Evolutionary conservation across 23 tunicate genomes (phyloP).

Genomic region (Phallusia fumigata): DNA sequence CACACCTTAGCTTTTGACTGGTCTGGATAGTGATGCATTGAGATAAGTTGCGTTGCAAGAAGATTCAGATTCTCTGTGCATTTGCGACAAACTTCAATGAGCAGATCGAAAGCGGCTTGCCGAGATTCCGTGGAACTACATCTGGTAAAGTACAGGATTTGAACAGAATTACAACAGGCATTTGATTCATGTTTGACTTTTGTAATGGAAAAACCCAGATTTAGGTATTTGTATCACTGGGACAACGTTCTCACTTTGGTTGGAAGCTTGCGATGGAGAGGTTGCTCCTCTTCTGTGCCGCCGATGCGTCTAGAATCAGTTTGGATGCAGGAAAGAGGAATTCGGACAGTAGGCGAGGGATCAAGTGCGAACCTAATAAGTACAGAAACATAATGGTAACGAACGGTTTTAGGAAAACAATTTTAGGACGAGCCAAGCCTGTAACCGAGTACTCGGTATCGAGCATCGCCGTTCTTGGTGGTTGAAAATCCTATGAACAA

Average conservation of each 20-base stretch:
- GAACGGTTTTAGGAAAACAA: no score
- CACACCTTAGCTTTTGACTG: constrained; percentile 66
- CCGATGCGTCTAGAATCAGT: constrained; percentile 50
- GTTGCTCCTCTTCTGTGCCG: constrained; percentile 20
- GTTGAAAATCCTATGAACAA: no score
- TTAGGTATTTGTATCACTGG: no score
- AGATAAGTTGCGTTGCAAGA: constrained; percentile 54
- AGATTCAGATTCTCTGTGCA: constrained; percentile 56
- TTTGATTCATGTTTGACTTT: no score
- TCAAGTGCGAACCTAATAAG: constrained; percentile 47
- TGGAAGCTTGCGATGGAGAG: constrained; percentile 44
- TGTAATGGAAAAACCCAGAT: no score
- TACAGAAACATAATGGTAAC: neutral
- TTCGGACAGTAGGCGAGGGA: constrained; percentile 39
- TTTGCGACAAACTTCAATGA: constrained; percentile 66
- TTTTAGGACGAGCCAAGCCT: no score
- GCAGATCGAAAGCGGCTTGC: constrained; percentile 67
- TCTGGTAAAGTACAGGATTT: constrained; percentile 8
- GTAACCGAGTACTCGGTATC: no score
- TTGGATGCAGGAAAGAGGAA: constrained; percentile 82
- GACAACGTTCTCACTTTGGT: constrained; percentile 68
- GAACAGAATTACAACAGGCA: no score
- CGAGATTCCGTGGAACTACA: constrained; percentile 69
- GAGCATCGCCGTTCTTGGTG: no score
- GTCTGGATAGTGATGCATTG: constrained; percentile 83